Evolutionary conservation across 1,140 invertebrate genomes (phyloP).

Genomic region (Drosophila seguyi): DNA sequence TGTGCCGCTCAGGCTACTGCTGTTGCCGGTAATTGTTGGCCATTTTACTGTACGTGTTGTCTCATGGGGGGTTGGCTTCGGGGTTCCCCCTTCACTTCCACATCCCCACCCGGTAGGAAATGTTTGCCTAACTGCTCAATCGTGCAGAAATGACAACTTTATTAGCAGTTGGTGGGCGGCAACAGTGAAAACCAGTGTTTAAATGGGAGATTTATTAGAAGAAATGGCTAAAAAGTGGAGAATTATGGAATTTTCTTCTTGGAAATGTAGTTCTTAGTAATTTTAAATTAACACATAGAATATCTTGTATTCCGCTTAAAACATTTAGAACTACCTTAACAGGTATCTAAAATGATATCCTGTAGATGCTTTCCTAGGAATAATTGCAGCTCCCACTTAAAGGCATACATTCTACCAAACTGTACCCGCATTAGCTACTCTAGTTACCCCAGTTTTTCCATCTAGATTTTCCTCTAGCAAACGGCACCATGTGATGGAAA

Average conservation of each 20-base stretch:
- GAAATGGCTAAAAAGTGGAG: not conserved
- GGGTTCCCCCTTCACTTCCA: constrained; percentile 3
- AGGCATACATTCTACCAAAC: not conserved
- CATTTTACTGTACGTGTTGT: constrained; percentile 62
- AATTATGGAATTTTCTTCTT: not conserved
- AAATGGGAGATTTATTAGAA: constrained; percentile 6
- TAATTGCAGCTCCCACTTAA: not conserved
- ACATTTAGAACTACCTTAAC: too few relatives aligned
- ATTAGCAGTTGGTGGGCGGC: constrained; percentile 60
- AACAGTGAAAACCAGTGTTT: constrained; percentile 14
- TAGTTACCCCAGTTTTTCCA: not conserved
- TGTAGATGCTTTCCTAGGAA: not conserved
- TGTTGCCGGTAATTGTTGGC: constrained; percentile 57
- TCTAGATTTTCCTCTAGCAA: constrained; percentile 20
- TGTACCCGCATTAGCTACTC: constrained; percentile 48
- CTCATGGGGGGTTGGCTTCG: constrained; percentile 45
- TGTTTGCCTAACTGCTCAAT: constrained; percentile 75
- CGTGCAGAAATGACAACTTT: constrained; percentile 78
- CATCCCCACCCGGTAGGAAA: constrained; percentile 25
- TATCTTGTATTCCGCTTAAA: not conserved
- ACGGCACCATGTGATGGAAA: constrained; percentile 33
- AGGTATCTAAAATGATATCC: not conserved
- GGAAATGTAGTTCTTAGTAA: too few relatives aligned
- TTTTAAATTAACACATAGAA: not conserved
- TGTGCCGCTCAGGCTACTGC: constrained; percentile 33